A percentile compares a stretch with the other conserved stretches of the same genome.
Evolutionary conservation across 2,797 vertebrate species (phyloP).

Genomic region (Craterocephalus amniculus): DNA sequence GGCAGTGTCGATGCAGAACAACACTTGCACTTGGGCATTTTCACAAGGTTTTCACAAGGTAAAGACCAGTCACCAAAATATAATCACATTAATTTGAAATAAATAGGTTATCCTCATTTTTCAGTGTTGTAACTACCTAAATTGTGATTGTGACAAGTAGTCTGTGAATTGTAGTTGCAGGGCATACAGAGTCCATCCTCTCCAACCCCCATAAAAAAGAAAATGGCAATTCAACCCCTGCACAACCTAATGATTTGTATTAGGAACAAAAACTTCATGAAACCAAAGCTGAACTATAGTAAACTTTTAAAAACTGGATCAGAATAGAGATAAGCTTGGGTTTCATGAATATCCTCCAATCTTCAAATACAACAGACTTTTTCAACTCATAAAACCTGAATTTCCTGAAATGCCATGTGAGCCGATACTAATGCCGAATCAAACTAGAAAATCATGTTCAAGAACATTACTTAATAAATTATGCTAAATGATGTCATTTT

Average conservation of each 20-base stretch:
- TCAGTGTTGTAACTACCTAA: no score
- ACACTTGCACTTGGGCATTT: no score
- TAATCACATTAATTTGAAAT: no score
- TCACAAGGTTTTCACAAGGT: no score
- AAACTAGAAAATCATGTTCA: background rate
- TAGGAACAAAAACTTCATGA: background rate
- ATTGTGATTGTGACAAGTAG: no score
- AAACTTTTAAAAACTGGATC: background rate
- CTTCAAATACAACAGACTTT: background rate
- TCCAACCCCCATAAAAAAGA: no score
- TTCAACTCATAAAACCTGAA: background rate
- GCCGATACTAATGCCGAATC: background rate
- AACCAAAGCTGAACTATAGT: background rate
- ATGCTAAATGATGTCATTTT: background rate
- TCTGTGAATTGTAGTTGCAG: no score
- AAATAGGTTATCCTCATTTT: no score
- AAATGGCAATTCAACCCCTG: no score
- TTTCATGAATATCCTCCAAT: background rate
- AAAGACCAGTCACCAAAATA: no score
- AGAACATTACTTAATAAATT: background rate
- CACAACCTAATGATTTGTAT: background rate
- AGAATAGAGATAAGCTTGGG: background rate
- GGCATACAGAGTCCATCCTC: no score
- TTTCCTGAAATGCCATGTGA: background rate
- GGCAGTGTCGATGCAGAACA: no score